Conservation (phyloP, 2,113 vertebrate genomes). For the Amphilophus citrinellus region DNA sequence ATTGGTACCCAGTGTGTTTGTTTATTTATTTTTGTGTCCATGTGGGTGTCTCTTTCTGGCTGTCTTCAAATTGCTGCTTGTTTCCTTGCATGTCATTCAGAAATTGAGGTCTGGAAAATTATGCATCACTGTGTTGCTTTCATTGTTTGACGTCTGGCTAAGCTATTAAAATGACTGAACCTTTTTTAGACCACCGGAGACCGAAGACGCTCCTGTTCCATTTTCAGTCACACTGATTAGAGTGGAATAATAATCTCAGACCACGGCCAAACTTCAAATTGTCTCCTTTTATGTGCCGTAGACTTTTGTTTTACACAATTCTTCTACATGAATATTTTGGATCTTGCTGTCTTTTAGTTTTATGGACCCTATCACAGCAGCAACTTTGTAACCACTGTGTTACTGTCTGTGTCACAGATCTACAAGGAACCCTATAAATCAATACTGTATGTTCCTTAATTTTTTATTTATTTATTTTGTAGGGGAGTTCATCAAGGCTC, state of each 20-base stretch:
- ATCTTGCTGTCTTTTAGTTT: background rate
- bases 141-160: conserved; percentile 25
- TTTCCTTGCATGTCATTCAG: conserved; percentile 16
- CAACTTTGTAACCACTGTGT: background rate
- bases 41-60: conserved; percentile 22
- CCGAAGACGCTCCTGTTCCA: background rate
- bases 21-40: background rate
- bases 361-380: no score
- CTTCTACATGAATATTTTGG: background rate
- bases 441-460: background rate
- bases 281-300: conserved; percentile 9
- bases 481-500: conserved; percentile 99
- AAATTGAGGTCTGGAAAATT: conserved; percentile 39
- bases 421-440: background rate
- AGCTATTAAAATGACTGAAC: conserved; percentile 29
- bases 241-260: conserved; percentile 16
- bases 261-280: conserved; percentile 10
- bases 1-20: background rate
- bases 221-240: conserved; percentile 15
- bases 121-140: conserved; percentile 25
- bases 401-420: background rate
- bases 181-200: conserved; percentile 13
- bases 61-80: conserved; percentile 4
- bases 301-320: background rate
- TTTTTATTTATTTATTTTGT: background rate